phyloP scores from a whole-genome alignment of 2,113 vertebrate species.

The Chionodraco myersi region DNA sequence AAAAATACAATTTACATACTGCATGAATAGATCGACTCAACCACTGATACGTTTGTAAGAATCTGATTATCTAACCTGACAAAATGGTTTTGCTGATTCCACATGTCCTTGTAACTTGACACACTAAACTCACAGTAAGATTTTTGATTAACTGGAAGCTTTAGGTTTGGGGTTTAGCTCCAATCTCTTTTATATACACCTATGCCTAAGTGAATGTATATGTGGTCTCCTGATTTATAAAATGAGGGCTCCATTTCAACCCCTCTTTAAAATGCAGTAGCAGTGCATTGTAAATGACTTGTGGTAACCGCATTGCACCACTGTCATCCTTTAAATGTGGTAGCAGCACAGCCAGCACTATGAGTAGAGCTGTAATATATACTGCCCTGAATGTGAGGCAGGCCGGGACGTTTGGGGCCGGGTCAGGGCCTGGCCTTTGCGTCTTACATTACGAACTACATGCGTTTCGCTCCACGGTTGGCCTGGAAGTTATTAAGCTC shows the following conservation, averaged over 20 bases:
- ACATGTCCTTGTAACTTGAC: constrained; percentile 58
- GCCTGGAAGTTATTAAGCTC: constrained; percentile 77
- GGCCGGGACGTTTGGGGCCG: constrained; percentile 26
- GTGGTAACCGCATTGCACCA: constrained; percentile 17
- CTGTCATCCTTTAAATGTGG: constrained; percentile 48
- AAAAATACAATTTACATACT: constrained; percentile 66
- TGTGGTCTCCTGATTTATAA: constrained; percentile 54
- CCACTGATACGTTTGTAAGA: constrained; percentile 63
- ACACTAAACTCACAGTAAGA: constrained; percentile 17
- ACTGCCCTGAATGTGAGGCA: constrained; percentile 16
- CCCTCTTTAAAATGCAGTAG: constrained; percentile 36
- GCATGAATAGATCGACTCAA: constrained; percentile 48
- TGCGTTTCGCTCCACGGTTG: constrained; percentile 52
- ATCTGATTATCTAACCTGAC: constrained; percentile 76
- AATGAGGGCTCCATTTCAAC: constrained; percentile 31
- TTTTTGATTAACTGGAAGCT: constrained; percentile 52
- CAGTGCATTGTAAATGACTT: constrained; percentile 43
- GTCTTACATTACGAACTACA: constrained; percentile 20
- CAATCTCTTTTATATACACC: constrained; percentile 32
- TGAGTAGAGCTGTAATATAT: neutral
- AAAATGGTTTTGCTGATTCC: constrained; percentile 64
- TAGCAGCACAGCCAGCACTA: neutral
- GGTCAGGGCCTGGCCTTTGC: constrained; percentile 28
- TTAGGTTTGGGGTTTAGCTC: constrained; percentile 36
- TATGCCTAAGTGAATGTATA: constrained; percentile 42